Base-by-base conservation (phyloP, 2,888 invertebrate species). In the Calephelis perditalis region DNA sequence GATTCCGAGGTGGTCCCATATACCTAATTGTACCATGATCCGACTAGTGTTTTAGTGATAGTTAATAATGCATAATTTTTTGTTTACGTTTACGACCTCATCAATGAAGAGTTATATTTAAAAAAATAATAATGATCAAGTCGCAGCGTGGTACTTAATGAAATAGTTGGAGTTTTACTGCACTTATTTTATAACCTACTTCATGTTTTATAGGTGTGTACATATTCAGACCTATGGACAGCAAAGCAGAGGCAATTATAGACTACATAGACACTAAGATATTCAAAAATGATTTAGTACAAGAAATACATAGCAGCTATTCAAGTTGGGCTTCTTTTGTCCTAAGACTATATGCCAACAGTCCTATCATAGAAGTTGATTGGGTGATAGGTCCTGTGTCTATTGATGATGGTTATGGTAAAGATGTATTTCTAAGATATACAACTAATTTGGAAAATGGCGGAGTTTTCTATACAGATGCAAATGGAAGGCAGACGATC, bases 401-500 rank as follows among this genome's bases (percentile, higher is more conserved):
- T 0, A 76, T 92, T 0, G 77, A 84, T 0, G 93, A 94, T 68
- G 80, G 79, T 0, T 71, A 93, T 7, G 97, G 98, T 0, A 96
- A 95, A 76, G 98, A 99, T 75, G 84, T 98, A 0, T 93, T 99
- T 40, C 92, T 95, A 0, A 92, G 94, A n/a, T 98, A 95, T 72
- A 81, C 84, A 0, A 94, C 95, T 0, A 81, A 92, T 55, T 75
- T 97, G 36, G 73, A 85, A 0, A 93, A 94, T 0, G 75, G 91
- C 0, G 92, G 92, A 0, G 84, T 84, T 0, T 99, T 98, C 79
- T 98, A 94, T 77, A 99, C 98, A 0, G 99, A 99, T 77, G 94
- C 97, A 0, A 99, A 99, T 82, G 99, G 98, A 0, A 89, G 98
- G 0, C 96, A 98, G 84, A 94, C 95, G 74, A 74, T 98, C 0